phyloP scores from a whole-genome alignment of 2,888 invertebrate species.

The Lasioglossum pauxillum region DNA sequence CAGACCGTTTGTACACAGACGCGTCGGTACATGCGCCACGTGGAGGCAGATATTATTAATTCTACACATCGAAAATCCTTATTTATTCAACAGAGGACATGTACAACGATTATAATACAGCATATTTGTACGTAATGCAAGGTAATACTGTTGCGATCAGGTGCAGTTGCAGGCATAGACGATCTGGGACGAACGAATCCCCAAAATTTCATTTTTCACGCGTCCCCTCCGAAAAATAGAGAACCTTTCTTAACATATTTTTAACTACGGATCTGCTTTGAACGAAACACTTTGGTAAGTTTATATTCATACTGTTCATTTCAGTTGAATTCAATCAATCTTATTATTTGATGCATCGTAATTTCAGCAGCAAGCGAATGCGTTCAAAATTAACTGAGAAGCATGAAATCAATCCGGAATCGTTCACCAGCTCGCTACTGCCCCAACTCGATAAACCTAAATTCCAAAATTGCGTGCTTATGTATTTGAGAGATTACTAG shows the following conservation, averaged over 20 bases:
- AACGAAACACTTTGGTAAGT: not conserved
- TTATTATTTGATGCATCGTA: too few relatives aligned
- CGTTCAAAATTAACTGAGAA: not conserved
- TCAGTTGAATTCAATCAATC: too few relatives aligned
- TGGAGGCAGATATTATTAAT: slow-evolving; percentile 17
- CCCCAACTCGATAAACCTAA: not conserved
- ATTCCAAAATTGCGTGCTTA: slow-evolving; percentile 23
- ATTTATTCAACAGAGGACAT: slow-evolving; percentile 26
- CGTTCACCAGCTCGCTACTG: slow-evolving; percentile 23
- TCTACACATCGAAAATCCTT: slow-evolving; percentile 38
- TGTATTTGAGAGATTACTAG: slow-evolving; percentile 13
- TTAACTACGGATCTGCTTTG: not conserved
- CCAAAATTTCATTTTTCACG: slow-evolving; percentile 42
- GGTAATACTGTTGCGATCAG: slow-evolving; percentile 55
- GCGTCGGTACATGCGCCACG: not conserved
- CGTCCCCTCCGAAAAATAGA: too few relatives aligned
- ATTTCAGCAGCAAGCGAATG: not conserved
- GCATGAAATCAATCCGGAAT: slow-evolving; percentile 52
- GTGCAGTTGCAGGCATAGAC: slow-evolving; percentile 33
- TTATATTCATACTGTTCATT: not conserved
- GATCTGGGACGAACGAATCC: slow-evolving; percentile 35
- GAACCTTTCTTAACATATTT: not conserved
- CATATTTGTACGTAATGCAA: slow-evolving; percentile 31
- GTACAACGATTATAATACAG: slow-evolving; percentile 49
- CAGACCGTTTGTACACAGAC: slow-evolving; percentile 3